Conservation (phyloP, 2,888 invertebrate species). For the Cantharis rustica region DNA sequence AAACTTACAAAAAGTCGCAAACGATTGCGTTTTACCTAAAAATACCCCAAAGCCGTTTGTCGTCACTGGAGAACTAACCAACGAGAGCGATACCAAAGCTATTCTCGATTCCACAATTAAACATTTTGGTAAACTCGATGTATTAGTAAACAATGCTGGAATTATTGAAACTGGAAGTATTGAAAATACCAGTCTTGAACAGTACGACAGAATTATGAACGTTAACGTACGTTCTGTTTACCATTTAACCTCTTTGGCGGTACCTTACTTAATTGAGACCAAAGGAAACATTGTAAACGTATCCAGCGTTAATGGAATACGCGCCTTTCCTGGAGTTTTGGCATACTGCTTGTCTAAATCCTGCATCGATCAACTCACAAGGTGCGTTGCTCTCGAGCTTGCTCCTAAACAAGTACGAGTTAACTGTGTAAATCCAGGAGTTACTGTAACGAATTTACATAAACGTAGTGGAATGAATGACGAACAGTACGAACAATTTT, state of each 20-base stretch:
- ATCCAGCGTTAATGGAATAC: conserved; percentile 90
- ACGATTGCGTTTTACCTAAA: conserved; percentile 59
- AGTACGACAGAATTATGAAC: conserved; percentile 89
- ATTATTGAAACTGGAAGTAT: conserved; percentile 80
- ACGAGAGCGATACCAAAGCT: conserved; percentile 72
- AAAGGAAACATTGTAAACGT: conserved; percentile 95
- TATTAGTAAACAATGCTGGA: conserved; percentile 91
- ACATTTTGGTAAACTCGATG: conserved; percentile 77
- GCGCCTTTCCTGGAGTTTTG: conserved; percentile 87
- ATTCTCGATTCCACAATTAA: conserved; percentile 74
- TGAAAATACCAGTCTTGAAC: conserved; percentile 82
- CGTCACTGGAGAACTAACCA: conserved; percentile 73
- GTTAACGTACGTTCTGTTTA: conserved; percentile 85
- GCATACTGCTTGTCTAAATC: conserved; percentile 94
- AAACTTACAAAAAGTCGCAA: conserved; percentile 67
- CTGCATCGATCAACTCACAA: conserved; percentile 93
- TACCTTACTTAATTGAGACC: conserved; percentile 80
- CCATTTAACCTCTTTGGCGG: conserved; percentile 83
- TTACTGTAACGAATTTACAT: conserved; percentile 87
- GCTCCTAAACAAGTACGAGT: conserved; percentile 84
- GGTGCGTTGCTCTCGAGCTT: conserved; percentile 87
- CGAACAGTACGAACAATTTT: conserved; percentile 80
- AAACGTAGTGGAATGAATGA: conserved; percentile 83
- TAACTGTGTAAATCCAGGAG: conserved; percentile 93
- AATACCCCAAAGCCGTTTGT: conserved; percentile 59